Conservation (phyloP, 1,140 invertebrate species). For the Brachionus angularis region DNA sequence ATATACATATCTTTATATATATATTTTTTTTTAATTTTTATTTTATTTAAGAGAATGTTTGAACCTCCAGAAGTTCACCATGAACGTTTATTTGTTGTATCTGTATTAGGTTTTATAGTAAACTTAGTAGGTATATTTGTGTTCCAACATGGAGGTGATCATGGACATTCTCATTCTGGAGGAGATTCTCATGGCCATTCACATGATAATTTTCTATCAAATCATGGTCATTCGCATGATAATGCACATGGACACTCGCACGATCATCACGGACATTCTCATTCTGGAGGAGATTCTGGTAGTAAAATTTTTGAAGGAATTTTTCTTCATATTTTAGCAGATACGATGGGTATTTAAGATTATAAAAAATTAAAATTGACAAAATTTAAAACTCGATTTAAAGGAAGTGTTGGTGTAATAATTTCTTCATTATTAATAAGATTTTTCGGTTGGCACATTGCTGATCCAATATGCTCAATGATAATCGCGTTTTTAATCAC, state of each 20-base stretch:
- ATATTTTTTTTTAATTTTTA: not conserved
- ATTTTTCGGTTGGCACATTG: slow-evolving; percentile 63
- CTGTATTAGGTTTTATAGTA: slow-evolving; percentile 82
- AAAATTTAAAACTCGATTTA: not conserved
- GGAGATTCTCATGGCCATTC: slow-evolving; percentile 46
- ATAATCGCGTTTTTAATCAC: slow-evolving; percentile 65
- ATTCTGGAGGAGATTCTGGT: not conserved
- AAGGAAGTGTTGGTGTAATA: slow-evolving; percentile 63
- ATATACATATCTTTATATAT: too few species aligned
- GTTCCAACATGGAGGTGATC: slow-evolving; percentile 68
- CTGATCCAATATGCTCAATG: slow-evolving; percentile 66
- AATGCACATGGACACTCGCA: slow-evolving; percentile 34
- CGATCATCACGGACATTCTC: slow-evolving; percentile 4
- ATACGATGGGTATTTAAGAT: slow-evolving; percentile 64
- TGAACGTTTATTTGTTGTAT: slow-evolving; percentile 65
- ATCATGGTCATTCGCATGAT: slow-evolving; percentile 45
- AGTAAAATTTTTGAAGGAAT: slow-evolving; percentile 59
- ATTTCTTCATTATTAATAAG: slow-evolving; percentile 64
- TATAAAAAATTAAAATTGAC: not conserved
- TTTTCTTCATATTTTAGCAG: slow-evolving; percentile 65
- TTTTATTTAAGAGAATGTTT: slow-evolving; percentile 53
- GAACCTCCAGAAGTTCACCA: slow-evolving; percentile 64
- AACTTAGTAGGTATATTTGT: slow-evolving; percentile 93
- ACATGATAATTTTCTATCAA: slow-evolving; percentile 35
- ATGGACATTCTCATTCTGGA: slow-evolving; percentile 56